Evolutionary conservation across 2,888 invertebrate species (phyloP).

Genomic region (Alcis repandata): DNA sequence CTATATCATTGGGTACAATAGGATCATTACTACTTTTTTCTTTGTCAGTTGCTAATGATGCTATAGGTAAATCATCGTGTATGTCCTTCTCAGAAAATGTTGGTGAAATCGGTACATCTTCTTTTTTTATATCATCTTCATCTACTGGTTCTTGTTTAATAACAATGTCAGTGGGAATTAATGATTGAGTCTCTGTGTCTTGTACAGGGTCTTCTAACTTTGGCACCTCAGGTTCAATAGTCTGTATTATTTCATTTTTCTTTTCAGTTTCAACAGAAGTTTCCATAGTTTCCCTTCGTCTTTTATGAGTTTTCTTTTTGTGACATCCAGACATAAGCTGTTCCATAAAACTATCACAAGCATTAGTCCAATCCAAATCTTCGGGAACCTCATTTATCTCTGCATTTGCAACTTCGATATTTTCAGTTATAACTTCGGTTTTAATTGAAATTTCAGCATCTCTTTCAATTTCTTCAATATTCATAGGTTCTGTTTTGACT

Average conservation of each 20-base stretch:
- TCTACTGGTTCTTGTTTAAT: constrained; percentile 77
- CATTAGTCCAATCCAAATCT: constrained; percentile 88
- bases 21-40: constrained; percentile 28
- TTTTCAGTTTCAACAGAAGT: constrained; percentile 53
- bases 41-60: constrained; percentile 21
- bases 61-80: constrained; percentile 43
- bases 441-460: constrained; percentile 82
- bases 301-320: constrained; percentile 86
- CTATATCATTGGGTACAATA: constrained; percentile 32
- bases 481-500: constrained; percentile 89
- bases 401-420: constrained; percentile 53
- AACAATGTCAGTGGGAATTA: constrained; percentile 43
- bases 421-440: constrained; percentile 67
- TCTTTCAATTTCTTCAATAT: constrained; percentile 88
- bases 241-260: constrained; percentile 43
- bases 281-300: constrained; percentile 72
- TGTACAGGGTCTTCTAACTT: constrained; percentile 35
- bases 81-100: constrained; percentile 15
- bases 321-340: constrained; percentile 88
- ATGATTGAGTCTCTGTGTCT: constrained; percentile 38
- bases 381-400: constrained; percentile 53
- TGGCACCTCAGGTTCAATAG: constrained; percentile 36
- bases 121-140: constrained; percentile 62
- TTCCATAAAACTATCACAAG: constrained; percentile 93
- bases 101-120: constrained; percentile 39